These are phyloP conservation scores for Psilopogon haemacephalus DNA, from an alignment of 2,113 vertebrate genomes.

Conservation along the genomic window DNA sequence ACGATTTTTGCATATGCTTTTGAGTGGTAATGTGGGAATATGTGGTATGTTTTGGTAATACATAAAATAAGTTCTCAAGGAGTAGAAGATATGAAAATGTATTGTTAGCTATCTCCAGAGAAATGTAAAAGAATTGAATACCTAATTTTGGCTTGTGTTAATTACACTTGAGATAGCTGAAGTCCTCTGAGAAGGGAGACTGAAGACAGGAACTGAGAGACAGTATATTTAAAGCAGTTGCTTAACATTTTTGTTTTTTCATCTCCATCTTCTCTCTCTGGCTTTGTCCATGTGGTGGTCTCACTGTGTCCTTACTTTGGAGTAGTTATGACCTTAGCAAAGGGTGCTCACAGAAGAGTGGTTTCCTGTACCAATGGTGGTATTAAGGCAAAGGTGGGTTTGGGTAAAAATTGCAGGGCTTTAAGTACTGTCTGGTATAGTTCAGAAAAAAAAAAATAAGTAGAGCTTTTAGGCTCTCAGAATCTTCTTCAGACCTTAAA, in stretches of 20 bases:
- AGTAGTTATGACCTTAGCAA: neutral
- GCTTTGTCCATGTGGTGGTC: neutral
- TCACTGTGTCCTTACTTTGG: neutral
- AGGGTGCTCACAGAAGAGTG: neutral
- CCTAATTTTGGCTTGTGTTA: neutral
- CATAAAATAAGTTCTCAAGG: neutral
- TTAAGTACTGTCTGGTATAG: neutral
- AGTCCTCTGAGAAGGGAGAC: neutral
- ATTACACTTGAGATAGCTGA: neutral
- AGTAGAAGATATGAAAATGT: neutral
- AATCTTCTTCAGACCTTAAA: neutral
- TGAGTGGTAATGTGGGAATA: neutral
- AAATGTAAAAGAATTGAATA: too few species aligned
- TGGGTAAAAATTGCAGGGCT: neutral
- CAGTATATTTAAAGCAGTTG: neutral
- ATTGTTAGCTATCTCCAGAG: too few species aligned
- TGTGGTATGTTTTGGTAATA: neutral
- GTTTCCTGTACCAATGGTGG: neutral
- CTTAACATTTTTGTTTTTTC: neutral
- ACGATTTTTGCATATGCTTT: neutral
- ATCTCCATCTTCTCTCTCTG: neutral
- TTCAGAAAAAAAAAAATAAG: neutral
- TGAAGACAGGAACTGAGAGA: neutral
- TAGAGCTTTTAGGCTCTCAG: neutral
- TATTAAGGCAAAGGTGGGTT: neutral